Percentiles rank a stretch among this genome's conserved stretches.
These are phyloP conservation scores for Axis porcinus DNA, from an alignment of 2,113 vertebrate species.

Conservation along the genomic window DNA sequence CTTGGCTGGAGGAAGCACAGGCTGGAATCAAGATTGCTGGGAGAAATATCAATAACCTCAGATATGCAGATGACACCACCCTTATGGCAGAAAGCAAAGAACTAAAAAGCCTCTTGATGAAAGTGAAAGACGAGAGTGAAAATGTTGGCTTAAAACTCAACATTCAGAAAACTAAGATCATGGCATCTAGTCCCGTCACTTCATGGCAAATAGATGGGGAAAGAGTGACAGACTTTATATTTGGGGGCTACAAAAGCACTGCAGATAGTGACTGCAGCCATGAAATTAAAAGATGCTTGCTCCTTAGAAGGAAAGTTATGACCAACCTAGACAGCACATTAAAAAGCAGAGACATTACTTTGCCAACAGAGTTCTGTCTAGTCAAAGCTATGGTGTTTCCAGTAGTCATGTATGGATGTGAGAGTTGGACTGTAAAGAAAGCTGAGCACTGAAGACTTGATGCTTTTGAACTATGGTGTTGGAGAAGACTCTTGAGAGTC, in stretches of 20 bases:
- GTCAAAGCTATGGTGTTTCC: no score
- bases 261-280: not conserved
- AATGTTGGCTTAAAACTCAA: not conserved
- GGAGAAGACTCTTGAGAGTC: no score
- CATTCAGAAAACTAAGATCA: not conserved
- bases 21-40: not conserved
- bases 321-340: not conserved
- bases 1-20: not conserved
- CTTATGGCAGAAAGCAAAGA: not conserved
- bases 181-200: not conserved
- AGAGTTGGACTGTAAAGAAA: no score
- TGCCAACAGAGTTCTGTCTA: not conserved
- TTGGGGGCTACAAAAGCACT: not conserved
- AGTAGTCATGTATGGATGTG: no score
- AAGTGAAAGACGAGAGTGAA: not conserved
- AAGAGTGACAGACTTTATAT: not conserved
- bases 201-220: not conserved
- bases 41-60: not conserved
- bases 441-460: no score
- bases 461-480: no score
- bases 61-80: not conserved
- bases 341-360: not conserved
- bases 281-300: not conserved
- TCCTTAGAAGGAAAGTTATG: not conserved
- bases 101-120: not conserved